Evolutionary conservation across 2,797 vertebrate genomes (phyloP).

Genomic region (Clamator glandarius): DNA sequence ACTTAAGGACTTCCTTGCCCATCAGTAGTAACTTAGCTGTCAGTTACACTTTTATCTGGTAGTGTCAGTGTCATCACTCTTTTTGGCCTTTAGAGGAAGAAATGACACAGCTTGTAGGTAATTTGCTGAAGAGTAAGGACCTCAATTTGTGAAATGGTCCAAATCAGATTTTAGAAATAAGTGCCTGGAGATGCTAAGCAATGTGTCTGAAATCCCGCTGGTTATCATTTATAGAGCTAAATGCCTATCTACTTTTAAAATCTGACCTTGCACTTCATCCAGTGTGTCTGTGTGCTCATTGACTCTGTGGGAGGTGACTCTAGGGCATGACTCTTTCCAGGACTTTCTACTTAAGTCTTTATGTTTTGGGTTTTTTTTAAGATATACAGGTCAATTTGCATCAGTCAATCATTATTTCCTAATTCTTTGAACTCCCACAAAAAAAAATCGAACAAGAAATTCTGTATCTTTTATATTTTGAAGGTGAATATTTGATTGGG

Average conservation of each 20-base stretch:
- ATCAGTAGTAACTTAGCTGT: not conserved
- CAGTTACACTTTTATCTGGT: not conserved
- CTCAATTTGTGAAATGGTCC: not conserved
- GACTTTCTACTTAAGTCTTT: not conserved
- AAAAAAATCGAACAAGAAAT: no score
- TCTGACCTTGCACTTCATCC: not conserved
- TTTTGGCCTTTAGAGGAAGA: not conserved
- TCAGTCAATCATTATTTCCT: not conserved
- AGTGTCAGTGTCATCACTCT: not conserved
- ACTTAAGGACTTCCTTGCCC: not conserved
- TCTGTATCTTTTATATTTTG: not conserved
- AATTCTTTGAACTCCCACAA: not conserved
- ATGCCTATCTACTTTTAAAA: not conserved
- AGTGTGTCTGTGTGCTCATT: not conserved
- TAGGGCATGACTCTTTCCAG: not conserved
- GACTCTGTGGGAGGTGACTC: not conserved
- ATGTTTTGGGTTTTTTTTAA: not conserved
- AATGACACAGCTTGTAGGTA: not conserved
- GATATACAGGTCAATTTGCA: not conserved
- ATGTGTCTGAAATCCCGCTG: not conserved
- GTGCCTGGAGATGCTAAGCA: not conserved
- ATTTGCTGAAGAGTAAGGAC: not conserved
- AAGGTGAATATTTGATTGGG: not conserved
- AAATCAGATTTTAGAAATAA: not conserved
- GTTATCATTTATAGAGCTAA: not conserved